Evolutionary conservation across 2,888 invertebrate genomes (phyloP).

Genomic region (Plusia festucae): DNA sequence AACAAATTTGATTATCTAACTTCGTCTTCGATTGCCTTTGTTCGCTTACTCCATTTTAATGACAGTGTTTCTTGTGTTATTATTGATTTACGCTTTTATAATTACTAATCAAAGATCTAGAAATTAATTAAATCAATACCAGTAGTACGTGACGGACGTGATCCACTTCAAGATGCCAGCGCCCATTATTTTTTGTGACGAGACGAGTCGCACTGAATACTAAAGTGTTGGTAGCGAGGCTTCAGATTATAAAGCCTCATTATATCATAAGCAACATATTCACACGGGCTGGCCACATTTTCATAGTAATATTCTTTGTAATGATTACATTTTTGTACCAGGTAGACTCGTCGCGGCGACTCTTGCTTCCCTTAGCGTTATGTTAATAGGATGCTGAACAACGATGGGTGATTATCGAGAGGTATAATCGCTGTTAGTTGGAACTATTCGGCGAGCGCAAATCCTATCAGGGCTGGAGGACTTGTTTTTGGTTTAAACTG

Average conservation of each 20-base stretch:
- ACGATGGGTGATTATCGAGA: slow-evolving; percentile 55
- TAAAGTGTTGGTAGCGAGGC: slow-evolving; percentile 20
- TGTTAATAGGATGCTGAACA: slow-evolving; percentile 57
- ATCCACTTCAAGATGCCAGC: slow-evolving; percentile 4
- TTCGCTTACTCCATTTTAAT: not conserved
- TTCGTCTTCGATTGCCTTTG: not conserved
- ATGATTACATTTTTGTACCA: slow-evolving; percentile 57
- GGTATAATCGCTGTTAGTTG: slow-evolving; percentile 54
- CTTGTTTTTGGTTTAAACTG: slow-evolving; percentile 30
- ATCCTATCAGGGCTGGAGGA: slow-evolving; percentile 36
- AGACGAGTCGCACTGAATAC: slow-evolving; percentile 25
- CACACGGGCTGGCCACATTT: slow-evolving; percentile 50
- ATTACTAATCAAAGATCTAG: not conserved
- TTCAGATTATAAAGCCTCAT: slow-evolving; percentile 42
- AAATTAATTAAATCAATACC: slow-evolving; percentile 4
- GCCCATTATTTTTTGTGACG: not conserved
- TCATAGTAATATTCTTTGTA: slow-evolving; percentile 52
- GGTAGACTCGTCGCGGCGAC: slow-evolving; percentile 44
- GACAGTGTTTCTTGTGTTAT: not conserved
- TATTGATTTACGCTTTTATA: slow-evolving; percentile 4
- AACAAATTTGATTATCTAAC: no score
- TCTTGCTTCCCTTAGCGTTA: slow-evolving; percentile 50
- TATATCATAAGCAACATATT: slow-evolving; percentile 48
- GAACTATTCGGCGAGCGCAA: slow-evolving; percentile 50
- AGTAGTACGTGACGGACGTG: slow-evolving; percentile 1